Base-by-base conservation (phyloP, 2,113 vertebrate genomes). In the Phaethornis superciliosus region DNA sequence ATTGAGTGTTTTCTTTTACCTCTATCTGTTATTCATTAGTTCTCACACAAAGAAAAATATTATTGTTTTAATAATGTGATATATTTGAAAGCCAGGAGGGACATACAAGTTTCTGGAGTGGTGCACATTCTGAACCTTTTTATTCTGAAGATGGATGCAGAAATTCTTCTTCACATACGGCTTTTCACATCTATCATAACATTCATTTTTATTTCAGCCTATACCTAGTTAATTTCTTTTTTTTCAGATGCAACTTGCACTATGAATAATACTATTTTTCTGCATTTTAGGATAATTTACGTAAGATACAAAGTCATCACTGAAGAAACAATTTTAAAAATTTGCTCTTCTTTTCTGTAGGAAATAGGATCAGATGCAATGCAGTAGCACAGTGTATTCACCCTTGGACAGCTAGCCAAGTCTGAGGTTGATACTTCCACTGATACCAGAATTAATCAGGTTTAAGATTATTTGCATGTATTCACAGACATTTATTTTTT, bases 41-140 rank as follows among this genome's bases (percentile, higher is more conserved):
- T 56, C n/a, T 46, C 67, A 58, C 54, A 65, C 27, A 81, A 70
- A 56, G 55, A 81, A 90, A 87, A 87, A 89, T 85, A 60, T 60
- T 93, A 86, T 62, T 91, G 75, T 89, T 80, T 71, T 92, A 44
- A 92, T 67, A 80, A 63, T 11, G 23, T 74, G 67, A 92, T 82
- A 69, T 59, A 86, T 91, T 88, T 88, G 35, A 92, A 93, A 96
- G 20, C 49, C 62, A 71, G 62, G 15, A 19, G 42, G 14, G 78
- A 40, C 21, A n/a, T 88, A 92, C 37, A 92, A 84, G 12, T 40
- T 92, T 71, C 40, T 68, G 27, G 23, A 93, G 20, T 59, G 32
- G 42, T 89, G 14, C 56, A 55, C 44, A 62, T 74, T 72, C 56
- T 81, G 35, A 82, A 24, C 10, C 15, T 70, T 89, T 82, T 78